These are phyloP conservation scores for Esperia sulphurella DNA, from an alignment of 2,888 invertebrate genomes.

Conservation along the genomic window DNA sequence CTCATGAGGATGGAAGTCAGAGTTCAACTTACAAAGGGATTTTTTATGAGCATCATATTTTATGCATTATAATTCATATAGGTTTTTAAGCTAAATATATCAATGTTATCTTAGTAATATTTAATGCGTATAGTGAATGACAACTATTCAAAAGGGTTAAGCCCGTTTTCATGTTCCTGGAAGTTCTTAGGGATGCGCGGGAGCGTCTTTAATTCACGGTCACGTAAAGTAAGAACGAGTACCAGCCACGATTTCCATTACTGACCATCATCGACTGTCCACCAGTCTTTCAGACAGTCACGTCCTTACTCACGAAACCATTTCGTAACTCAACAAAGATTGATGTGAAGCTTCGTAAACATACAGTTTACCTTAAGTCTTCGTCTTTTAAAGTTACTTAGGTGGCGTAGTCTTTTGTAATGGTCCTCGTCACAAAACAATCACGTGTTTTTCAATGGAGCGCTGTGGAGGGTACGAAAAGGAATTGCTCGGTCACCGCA, in stretches of 20 bases:
- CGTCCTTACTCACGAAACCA: constrained; percentile 14
- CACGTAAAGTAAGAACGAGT: constrained; percentile 31
- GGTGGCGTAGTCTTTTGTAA: constrained; percentile 21
- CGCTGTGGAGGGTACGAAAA: constrained; percentile 29
- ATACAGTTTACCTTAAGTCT: constrained; percentile 15
- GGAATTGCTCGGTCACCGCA: constrained; percentile 37
- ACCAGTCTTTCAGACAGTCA: constrained; percentile 24
- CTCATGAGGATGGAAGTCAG: constrained; percentile 11
- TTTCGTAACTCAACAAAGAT: constrained; percentile 1
- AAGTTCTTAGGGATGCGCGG: constrained; percentile 12
- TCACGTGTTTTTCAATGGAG: constrained; percentile 34
- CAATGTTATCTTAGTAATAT: no score
- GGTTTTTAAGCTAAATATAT: no score
- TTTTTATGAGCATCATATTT: constrained; percentile 8
- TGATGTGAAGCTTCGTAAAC: not conserved
- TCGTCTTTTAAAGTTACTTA: constrained; percentile 7
- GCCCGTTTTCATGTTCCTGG: constrained; percentile 3
- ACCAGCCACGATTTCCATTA: constrained; percentile 17
- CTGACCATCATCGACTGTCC: constrained; percentile 20
- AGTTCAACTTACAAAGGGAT: constrained; percentile 10
- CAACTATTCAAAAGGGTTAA: not conserved
- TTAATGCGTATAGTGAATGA: no score
- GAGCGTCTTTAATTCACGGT: constrained; percentile 27
- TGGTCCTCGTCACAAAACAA: constrained; percentile 41
- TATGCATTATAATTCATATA: constrained; percentile 3